Conservation (phyloP, 2,113 vertebrate species). For the Ciconia maguari region DNA sequence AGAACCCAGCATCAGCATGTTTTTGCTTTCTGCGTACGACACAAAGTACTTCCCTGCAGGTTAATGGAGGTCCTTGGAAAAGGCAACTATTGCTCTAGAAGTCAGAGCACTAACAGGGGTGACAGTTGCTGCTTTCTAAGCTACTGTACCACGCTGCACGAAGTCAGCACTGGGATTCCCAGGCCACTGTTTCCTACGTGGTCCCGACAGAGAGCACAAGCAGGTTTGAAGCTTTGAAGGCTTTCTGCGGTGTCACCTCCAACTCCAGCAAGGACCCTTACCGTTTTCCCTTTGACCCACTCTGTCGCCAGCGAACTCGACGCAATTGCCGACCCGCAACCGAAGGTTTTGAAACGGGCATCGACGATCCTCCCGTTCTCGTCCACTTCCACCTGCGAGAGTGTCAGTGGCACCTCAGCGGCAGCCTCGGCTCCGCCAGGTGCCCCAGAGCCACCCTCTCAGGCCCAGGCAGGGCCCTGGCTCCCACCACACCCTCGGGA, state of each 20-base stretch:
- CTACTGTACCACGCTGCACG: fast-evolving
- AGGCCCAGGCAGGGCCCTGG: neutral
- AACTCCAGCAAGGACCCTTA: conserved; percentile 22
- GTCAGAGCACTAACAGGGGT: neutral
- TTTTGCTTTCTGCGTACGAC: neutral
- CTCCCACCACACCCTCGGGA: neutral
- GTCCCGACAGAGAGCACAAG: neutral
- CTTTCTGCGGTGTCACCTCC: fast-evolving
- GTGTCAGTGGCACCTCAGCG: fast-evolving
- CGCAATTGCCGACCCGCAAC: conserved; percentile 92
- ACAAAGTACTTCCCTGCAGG: too few species aligned
- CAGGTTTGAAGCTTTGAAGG: fast-evolving
- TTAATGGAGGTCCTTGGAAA: neutral
- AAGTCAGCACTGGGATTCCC: fast-evolving
- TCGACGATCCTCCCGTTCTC: conserved; percentile 87
- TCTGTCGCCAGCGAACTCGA: conserved; percentile 92
- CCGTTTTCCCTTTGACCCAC: conserved; percentile 98
- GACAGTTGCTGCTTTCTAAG: fast-evolving
- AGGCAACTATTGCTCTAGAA: fast-evolving
- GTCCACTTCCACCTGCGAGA: conserved; percentile 85
- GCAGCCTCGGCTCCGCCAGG: fast-evolving
- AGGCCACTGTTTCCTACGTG: fast-evolving
- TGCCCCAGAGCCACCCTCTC: neutral
- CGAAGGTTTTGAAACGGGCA: conserved; percentile 92
- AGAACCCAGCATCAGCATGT: too few species aligned